Percentiles rank a stretch among this genome's conserved stretches.
These are phyloP conservation scores for Falco cherrug DNA, from an alignment of 2,797 vertebrate species.

Conservation along the genomic window DNA sequence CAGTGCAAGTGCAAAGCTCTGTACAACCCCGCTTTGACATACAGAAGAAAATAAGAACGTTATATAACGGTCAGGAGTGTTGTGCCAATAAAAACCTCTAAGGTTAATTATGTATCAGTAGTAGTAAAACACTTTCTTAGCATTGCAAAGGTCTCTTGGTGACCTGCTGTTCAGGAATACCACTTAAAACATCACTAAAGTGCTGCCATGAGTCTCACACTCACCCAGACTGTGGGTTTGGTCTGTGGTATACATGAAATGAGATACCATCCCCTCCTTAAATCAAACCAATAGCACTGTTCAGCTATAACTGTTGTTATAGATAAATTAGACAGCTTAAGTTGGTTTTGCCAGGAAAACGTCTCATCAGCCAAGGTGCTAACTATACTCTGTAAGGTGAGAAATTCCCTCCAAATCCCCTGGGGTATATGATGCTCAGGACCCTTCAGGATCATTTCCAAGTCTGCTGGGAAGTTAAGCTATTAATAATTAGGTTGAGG, in stretches of 20 bases:
- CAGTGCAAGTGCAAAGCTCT: not conserved
- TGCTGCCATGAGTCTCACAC: not conserved
- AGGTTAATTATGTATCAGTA: not conserved
- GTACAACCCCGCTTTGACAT: not conserved
- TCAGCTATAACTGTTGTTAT: not conserved
- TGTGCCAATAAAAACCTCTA: not conserved
- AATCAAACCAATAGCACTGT: not conserved
- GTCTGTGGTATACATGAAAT: not conserved
- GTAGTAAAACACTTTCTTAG: not conserved
- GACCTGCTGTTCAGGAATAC: not conserved
- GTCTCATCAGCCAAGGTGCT: not conserved
- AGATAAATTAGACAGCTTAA: not conserved
- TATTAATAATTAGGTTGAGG: not conserved
- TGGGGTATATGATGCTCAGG: not conserved
- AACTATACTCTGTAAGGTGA: not conserved
- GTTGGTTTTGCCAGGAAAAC: not conserved
- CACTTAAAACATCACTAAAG: accelerated
- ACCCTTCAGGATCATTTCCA: not conserved
- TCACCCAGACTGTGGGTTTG: not conserved
- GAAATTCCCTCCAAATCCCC: not conserved
- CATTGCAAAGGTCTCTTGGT: not conserved
- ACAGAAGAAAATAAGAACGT: not conserved
- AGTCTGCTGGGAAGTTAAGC: not conserved
- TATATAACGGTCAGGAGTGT: not conserved
- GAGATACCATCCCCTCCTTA: accelerated